These are phyloP conservation scores for Procapra przewalskii DNA, from an alignment of 2,113 vertebrate genomes.

Conservation along the genomic window DNA sequence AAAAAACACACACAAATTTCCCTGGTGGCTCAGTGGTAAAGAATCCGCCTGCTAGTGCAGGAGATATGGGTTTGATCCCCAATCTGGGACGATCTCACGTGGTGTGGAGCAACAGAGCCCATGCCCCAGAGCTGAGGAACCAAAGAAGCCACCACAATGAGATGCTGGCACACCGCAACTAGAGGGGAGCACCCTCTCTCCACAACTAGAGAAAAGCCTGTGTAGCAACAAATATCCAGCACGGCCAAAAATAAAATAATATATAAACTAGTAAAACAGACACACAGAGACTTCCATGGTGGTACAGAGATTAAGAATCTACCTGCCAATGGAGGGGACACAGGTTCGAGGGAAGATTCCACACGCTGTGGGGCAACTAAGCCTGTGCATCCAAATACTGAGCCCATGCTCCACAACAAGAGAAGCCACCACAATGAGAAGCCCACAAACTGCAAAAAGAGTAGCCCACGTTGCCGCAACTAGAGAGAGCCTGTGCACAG, in stretches of 20 bases:
- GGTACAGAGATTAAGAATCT: not conserved
- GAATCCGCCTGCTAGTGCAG: not conserved
- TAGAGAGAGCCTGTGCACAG: not conserved
- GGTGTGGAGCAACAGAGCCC: not conserved
- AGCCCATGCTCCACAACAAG: not conserved
- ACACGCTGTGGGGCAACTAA: not conserved
- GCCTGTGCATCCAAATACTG: not conserved
- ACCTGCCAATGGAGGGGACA: not conserved
- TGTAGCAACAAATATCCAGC: not conserved
- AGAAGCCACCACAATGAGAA: not conserved
- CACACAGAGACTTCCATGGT: not conserved
- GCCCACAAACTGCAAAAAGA: not conserved
- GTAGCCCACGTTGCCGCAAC: rapidly evolving
- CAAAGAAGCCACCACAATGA: not conserved
- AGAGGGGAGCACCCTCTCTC: not conserved
- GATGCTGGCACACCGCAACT: not conserved
- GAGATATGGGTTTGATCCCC: not conserved
- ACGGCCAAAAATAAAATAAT: not conserved
- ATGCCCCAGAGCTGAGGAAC: not conserved
- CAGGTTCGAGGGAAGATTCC: not conserved
- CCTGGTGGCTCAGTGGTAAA: not conserved
- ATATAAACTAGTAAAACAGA: not conserved
- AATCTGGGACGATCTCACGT: not conserved
- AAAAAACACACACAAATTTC: not conserved
- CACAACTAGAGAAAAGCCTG: not conserved